Base-by-base conservation (phyloP, 2,113 vertebrate genomes). In the Sander lucioperca region DNA sequence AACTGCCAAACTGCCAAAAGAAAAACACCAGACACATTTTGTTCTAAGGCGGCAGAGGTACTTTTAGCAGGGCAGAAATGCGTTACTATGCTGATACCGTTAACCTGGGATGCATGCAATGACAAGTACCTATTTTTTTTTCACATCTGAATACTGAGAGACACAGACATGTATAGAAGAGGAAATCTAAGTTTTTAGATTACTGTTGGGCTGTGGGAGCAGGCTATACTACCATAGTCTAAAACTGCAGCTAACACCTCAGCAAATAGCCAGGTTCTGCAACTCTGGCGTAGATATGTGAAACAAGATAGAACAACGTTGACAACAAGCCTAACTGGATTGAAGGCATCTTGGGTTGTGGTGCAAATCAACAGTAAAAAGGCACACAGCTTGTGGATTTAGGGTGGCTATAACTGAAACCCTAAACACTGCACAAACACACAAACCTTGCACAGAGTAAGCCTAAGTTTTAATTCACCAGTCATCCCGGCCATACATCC, bases 281-380 rank as follows among this genome's bases (percentile, higher is more conserved):
- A 74, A 83, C 68, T 68, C 76, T 86, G 84, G 71, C 80, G 75
- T 72, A 8, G 86, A 81, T 66, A 53, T 48, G 67, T 76, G 79
- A 80, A 72, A 86, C 74, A 77, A 74, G 67, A 90, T 51, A 88
- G 67, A 91, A 82, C 59, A 33, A 59, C 21, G n/a, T 48, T 43
- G 50, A 77, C 70, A 23, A 75, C 82, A 79, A 84, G 82, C 81
- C 86, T 43, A 87, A 85, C 64, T 72, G 73, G 63, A 85, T 62
- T 76, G 50, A 95, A 95, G 93, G 94, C 93, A 91, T 94, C 92
- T 92, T 83, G 87, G 90, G 82, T 92, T 89, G 92, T 91, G 91
- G 91, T 94, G 91, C 91, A 93, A 94, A 95, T 79, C 45, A 90
- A 88, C 27, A 73, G 76, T 78, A 62, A 69, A 90, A 94, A 93